phyloP scores from a whole-genome alignment of 2,797 vertebrate species.

The Etheostoma nigrum region DNA sequence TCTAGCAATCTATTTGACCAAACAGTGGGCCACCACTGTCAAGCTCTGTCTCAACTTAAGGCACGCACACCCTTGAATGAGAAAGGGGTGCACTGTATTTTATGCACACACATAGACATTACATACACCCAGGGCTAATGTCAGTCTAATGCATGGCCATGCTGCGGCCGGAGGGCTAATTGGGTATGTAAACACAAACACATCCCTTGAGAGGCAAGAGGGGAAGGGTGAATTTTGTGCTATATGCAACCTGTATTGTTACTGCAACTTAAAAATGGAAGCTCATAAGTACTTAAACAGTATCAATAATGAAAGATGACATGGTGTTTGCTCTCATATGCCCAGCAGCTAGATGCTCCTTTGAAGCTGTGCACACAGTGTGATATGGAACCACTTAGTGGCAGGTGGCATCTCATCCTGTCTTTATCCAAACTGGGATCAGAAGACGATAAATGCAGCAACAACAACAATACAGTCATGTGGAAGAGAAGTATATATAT shows the following conservation, averaged over 20 bases:
- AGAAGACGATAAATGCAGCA: conserved; percentile 74
- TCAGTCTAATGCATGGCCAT: conserved; percentile 82
- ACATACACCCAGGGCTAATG: conserved; percentile 78
- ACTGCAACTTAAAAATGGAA: conserved; percentile 51
- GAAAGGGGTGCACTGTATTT: conserved; percentile 71
- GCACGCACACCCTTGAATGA: conserved; percentile 74
- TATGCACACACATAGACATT: conserved; percentile 55
- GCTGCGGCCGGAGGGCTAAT: conserved; percentile 85
- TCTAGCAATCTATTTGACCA: conserved; percentile 81
- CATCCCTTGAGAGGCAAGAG: conserved; percentile 78
- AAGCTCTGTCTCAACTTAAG: conserved; percentile 71
- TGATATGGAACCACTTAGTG: conserved; percentile 64
- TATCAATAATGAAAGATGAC: conserved; percentile 70
- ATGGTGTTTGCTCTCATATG: conserved; percentile 55
- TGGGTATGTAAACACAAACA: conserved; percentile 87
- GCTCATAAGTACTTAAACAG: conserved; percentile 47
- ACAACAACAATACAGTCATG: conserved; percentile 67
- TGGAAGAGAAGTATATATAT: conserved; percentile 61
- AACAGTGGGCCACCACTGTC: conserved; percentile 74
- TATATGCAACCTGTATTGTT: conserved; percentile 50
- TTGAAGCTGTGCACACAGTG: conserved; percentile 52
- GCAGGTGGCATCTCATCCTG: conserved; percentile 75
- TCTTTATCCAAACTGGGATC: conserved; percentile 75
- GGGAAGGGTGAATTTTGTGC: conserved; percentile 60
- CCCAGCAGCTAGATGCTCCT: conserved; percentile 53